phyloP scores from a whole-genome alignment of 1,140 invertebrate species.

The Trachelipus rathkii region DNA sequence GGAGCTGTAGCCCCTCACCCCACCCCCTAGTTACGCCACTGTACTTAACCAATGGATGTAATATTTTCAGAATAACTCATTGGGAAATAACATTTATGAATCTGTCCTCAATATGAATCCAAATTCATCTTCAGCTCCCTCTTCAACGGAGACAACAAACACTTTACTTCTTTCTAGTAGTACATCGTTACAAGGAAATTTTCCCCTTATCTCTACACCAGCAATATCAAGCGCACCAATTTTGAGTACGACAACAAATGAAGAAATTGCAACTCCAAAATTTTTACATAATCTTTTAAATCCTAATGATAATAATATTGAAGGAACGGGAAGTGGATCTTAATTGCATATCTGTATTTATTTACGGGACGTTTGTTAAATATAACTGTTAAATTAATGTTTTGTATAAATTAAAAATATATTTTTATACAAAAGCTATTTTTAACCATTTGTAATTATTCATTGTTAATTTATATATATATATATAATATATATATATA shows the following conservation, averaged over 20 bases:
- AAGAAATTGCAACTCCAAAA: neutral
- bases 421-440: too few relatives aligned
- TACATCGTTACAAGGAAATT: neutral
- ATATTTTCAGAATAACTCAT: neutral
- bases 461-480: too few relatives aligned
- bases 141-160: neutral
- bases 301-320: neutral
- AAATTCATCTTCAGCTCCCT: neutral
- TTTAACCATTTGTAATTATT: too few relatives aligned
- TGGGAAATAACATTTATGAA: neutral
- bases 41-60: too few relatives aligned
- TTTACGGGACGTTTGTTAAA: too few relatives aligned
- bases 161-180: neutral
- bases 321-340: neutral
- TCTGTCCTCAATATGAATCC: neutral
- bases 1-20: too few relatives aligned
- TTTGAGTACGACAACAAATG: neutral
- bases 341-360: too few relatives aligned
- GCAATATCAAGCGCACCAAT: neutral
- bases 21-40: too few relatives aligned
- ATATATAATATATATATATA: too few relatives aligned
- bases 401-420: too few relatives aligned
- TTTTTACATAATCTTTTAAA: slow-evolving; percentile 7
- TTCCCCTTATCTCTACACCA: neutral
- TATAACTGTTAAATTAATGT: too few relatives aligned